Percentiles rank a stretch among this genome's conserved stretches.
Evolutionary conservation across 2,797 vertebrate genomes (phyloP).

Genomic region (Gambelia wislizenii): DNA sequence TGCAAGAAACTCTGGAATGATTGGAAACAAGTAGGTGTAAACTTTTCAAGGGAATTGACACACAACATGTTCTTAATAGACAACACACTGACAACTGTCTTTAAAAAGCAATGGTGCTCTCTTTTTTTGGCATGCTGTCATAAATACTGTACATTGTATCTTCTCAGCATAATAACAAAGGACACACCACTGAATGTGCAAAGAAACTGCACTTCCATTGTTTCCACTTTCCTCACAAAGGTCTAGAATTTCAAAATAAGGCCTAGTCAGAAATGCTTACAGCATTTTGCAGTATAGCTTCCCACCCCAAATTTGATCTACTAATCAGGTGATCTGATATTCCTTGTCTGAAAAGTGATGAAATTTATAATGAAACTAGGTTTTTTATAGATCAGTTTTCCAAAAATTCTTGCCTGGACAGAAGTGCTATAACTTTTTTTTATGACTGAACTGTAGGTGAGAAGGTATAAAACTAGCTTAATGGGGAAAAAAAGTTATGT

Average conservation of each 20-base stretch:
- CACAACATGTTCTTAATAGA: neutral
- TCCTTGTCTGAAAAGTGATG: neutral
- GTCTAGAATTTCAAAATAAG: slow-evolving; percentile 40
- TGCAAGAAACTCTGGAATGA: neutral
- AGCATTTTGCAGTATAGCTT: neutral
- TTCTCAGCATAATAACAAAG: neutral
- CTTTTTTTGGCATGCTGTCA: slow-evolving; percentile 26
- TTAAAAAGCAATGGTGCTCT: neutral
- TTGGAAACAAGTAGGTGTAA: no score
- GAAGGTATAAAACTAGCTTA: neutral
- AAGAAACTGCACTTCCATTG: neutral
- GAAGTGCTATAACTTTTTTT: neutral
- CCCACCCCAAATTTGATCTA: neutral
- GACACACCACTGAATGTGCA: neutral
- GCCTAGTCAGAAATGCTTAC: neutral
- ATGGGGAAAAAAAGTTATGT: neutral
- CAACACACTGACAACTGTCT: neutral
- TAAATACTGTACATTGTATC: neutral
- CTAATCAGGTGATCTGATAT: neutral
- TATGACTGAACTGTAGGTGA: neutral
- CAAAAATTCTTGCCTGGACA: no score
- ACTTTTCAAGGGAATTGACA: neutral
- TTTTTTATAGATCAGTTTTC: neutral
- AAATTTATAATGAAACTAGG: neutral
- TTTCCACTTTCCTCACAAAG: neutral